Base-by-base conservation (phyloP, 2,113 vertebrate genomes). In the Circaetus gallicus region DNA sequence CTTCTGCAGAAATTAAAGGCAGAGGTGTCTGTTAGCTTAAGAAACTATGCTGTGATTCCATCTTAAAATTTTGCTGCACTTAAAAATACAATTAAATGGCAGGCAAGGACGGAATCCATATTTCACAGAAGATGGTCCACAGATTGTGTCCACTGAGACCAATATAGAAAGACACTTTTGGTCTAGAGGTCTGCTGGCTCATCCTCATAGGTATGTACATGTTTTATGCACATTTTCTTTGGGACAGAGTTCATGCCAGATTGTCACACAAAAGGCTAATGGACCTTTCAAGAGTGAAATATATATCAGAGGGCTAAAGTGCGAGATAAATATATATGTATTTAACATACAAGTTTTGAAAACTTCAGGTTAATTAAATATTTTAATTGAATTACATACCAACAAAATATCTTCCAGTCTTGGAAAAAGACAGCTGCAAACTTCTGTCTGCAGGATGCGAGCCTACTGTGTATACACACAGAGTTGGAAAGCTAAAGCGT, bases 201-300 rank as follows among this genome's bases (percentile, higher is more conserved):
- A 10, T 43, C 42, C 43, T 55, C 61, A 20, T 1, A 29, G 28
- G 6, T 17, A 19, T 0, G 7, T 3, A 8, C 15, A 6, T 43
- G 74, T 36, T 34, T 10, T 43, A 22, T 9, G 3, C 18, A 34
- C 13, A 9, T 59, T n/a, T 80, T 21, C 40, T 42, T 1, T 34
- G 31, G 31, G 50, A 36, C 21, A 53, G 40, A 36, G 21, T 13
- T 67, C 28, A 10, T 29, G 50, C 10, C 50, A 78, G 42, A 11
- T 10, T 47, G 50, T n/a, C 45, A 71, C 42, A 36, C 26, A 20
- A 56, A 70, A 74, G 28, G 12, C 7, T 76, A 52, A 50, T 29
- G 17, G 28, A 36, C 9, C 6, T 67, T 72, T 40, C 16, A 34
- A 62, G 40, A 63, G 11, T 2, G 11, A 82, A 86, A 77, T 42